A percentile compares a stretch with the other conserved stretches of the same genome.
Evolutionary conservation across 2,888 invertebrate genomes (phyloP).

Genomic region (Calliopum simillimum): DNA sequence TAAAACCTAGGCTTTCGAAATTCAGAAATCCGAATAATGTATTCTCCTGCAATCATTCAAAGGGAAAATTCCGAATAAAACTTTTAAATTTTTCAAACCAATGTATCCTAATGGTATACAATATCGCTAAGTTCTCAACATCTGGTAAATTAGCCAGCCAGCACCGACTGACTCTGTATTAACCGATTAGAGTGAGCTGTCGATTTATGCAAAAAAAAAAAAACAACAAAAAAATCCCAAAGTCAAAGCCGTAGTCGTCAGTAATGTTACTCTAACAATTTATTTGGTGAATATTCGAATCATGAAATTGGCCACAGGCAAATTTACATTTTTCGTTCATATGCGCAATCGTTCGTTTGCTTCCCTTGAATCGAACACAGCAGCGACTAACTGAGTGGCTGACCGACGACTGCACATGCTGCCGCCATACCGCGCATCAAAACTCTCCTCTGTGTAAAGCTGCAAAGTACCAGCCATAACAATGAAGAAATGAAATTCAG

Average conservation of each 20-base stretch:
- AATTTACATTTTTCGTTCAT: constrained; percentile 34
- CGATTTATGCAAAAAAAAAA: not conserved
- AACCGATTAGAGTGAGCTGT: not conserved
- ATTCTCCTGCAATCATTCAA: too few relatives aligned
- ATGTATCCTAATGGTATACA: too few relatives aligned
- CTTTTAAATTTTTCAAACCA: too few relatives aligned
- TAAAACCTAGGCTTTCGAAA: too few relatives aligned
- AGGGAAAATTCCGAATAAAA: too few relatives aligned
- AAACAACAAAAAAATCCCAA: too few relatives aligned
- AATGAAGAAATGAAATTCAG: constrained; percentile 58
- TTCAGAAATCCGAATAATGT: too few relatives aligned
- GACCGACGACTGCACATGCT: constrained; percentile 7
- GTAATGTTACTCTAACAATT: constrained; percentile 14
- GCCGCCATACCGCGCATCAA: constrained; percentile 11
- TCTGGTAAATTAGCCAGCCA: too few relatives aligned
- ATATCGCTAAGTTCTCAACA: too few relatives aligned
- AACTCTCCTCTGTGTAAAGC: constrained; percentile 10
- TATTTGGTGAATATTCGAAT: constrained; percentile 27
- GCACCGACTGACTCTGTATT: too few relatives aligned
- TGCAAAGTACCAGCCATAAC: constrained; percentile 44
- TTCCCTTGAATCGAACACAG: constrained; percentile 4
- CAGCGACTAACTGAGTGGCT: not conserved
- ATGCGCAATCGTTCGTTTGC: constrained; percentile 58
- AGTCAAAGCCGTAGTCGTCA: not conserved
- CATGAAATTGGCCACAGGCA: constrained; percentile 28